phyloP scores from a whole-genome alignment of 2,888 invertebrate species.

The Eutolmus rufibarbis region DNA sequence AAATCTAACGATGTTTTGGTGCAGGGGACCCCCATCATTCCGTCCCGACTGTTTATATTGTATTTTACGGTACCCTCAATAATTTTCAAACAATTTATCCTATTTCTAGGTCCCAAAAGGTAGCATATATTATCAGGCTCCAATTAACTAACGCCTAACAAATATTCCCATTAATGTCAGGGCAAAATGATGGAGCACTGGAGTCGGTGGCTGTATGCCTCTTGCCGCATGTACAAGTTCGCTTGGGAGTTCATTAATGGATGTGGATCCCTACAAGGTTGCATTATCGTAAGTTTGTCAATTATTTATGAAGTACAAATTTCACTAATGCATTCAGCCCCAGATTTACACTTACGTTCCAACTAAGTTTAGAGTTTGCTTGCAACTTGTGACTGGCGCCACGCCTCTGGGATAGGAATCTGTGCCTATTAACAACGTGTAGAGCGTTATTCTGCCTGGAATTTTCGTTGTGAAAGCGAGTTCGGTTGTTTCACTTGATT shows the following conservation, averaged over 20 bases:
- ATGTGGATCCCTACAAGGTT: constrained; percentile 22
- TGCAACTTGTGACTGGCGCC: neutral
- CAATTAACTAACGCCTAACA: constrained; percentile 42
- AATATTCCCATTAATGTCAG: constrained; percentile 41
- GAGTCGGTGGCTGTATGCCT: constrained; percentile 5
- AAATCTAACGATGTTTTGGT: neutral
- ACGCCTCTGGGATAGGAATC: neutral
- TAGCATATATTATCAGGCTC: constrained; percentile 36
- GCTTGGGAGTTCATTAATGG: constrained; percentile 28
- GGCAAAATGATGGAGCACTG: constrained; percentile 30
- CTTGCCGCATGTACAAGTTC: neutral
- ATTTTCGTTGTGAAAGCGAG: constrained; percentile 1
- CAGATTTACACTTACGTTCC: constrained; percentile 15
- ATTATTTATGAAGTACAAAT: constrained; percentile 41
- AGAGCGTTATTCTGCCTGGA: neutral
- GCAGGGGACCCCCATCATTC: neutral
- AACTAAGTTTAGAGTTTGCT: constrained; percentile 4
- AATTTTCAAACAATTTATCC: constrained; percentile 24
- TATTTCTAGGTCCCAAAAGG: constrained; percentile 21
- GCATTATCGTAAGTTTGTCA: constrained; percentile 42
- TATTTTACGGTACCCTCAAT: neutral
- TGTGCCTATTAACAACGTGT: neutral
- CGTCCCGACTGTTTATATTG: neutral
- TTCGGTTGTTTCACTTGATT: constrained; percentile 30
- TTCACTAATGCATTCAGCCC: constrained; percentile 37